Conservation (phyloP, 2,888 invertebrate species). For the Trissoscelio sp. region DNA sequence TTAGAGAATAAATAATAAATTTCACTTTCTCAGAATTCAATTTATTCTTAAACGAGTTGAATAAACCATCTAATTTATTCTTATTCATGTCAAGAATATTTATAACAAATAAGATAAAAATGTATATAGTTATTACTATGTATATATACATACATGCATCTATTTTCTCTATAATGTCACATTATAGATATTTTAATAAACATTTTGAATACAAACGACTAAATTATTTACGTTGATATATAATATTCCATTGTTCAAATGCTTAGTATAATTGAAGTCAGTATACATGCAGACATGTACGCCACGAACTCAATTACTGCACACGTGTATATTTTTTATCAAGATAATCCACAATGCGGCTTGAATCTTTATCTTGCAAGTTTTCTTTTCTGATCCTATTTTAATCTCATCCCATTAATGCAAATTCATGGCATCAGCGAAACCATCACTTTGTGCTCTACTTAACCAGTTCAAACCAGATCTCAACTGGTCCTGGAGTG, state of each 20-base stretch:
- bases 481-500: constrained; percentile 19
- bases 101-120: too few relatives aligned
- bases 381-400: background rate
- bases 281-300: background rate
- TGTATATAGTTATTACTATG: too few relatives aligned
- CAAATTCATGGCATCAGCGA: constrained; percentile 32
- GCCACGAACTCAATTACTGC: background rate
- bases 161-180: too few relatives aligned
- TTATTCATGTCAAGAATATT: too few relatives aligned
- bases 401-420: constrained; percentile 20
- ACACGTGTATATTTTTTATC: constrained; percentile 1
- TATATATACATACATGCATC: too few relatives aligned
- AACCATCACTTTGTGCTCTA: constrained; percentile 29
- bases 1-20: too few relatives aligned
- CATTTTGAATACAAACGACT: background rate
- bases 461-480: constrained; percentile 53
- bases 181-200: background rate
- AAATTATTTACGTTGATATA: background rate
- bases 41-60: too few relatives aligned
- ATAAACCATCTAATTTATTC: too few relatives aligned
- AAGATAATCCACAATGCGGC: background rate
- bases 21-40: too few relatives aligned
- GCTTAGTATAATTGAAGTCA: background rate
- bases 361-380: background rate
- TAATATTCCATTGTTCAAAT: background rate